Evolutionary conservation across 2,888 invertebrate species (phyloP), one percentile per base, ranked within the genome.

Genomic region (Malachius bipustulatus): DNA sequence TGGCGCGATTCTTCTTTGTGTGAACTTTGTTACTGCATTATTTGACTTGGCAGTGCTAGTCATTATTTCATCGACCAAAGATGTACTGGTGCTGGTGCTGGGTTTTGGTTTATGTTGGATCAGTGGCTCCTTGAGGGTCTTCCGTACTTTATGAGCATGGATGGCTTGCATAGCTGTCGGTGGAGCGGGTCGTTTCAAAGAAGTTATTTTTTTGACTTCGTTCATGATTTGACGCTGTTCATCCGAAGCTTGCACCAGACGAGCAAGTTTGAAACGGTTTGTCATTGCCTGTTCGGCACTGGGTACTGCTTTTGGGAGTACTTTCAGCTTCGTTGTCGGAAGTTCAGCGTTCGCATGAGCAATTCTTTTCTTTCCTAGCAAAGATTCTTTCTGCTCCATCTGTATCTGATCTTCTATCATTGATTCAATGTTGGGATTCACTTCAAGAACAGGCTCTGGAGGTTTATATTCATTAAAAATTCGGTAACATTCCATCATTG

Each of bases 381-480:
- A 27, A 4, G 41, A 39, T 15, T 52, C 56, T 31, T 54, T 52
- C 11, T 41, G 36, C n/a, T 30, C 30, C 44, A 43, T 38, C n/a
- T 19, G 24, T 19, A 8, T 19, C 24, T 19, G 24, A 6, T 19
- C 24, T 47, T 8, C 24, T 8, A 19, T 19, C n/a, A 8, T 30
- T 4, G 13, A 24, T 11, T 9, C 16, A 24, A 35, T 40, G 12
- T 38, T 36, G 4, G 34, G 31, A 26, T 36, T 43, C 15, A 29
- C 26, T 37, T 30, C 16, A 24, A 8, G 16, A 6, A 26, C 27
- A 4, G 31, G 26, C 8, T 32, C 1, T 35, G 42, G 39, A 12
- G 73, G 70, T 37, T 75, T 73, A 62, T 80, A 75, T 62, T 87
- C 83, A 60, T 85, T 82, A 62, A 87, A 90, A 49, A 90, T 88